A percentile compares a stretch with the other conserved stretches of the same genome.
Evolutionary conservation across 2,888 invertebrate species (phyloP).

Genomic region (Aproaerema taeniolella): DNA sequence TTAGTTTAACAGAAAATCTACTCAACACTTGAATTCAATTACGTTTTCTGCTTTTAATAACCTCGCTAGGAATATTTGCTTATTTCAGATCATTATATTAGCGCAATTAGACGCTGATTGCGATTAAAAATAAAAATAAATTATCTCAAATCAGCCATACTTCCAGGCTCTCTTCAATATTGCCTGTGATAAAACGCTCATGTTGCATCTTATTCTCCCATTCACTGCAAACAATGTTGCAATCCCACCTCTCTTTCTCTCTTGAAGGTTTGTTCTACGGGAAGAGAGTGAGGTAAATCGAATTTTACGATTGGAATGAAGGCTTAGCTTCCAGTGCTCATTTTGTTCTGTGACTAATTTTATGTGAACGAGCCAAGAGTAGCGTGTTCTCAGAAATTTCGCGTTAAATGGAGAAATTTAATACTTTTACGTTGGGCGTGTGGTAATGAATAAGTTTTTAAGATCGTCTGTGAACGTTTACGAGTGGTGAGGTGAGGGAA

Average conservation of each 20-base stretch:
- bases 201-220: conserved; percentile 53
- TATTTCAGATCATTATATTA: no score
- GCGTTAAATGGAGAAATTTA: conserved; percentile 27
- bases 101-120: no score
- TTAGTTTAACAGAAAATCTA: no score
- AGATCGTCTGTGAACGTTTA: conserved; percentile 5
- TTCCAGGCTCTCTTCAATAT: no score
- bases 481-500: no score
- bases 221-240: conserved; percentile 60
- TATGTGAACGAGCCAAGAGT: conserved; percentile 45
- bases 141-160: no score
- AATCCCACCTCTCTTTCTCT: conserved; percentile 32
- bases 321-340: conserved; percentile 64
- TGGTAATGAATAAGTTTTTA: conserved; percentile 26
- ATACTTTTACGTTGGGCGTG: conserved; percentile 25
- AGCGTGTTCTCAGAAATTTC: conserved; percentile 44
- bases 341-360: conserved; percentile 69
- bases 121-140: no score
- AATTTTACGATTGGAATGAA: conserved; percentile 62
- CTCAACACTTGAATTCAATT: no score
- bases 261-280: conserved; percentile 22
- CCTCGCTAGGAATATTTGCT: no score
- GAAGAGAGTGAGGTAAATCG: conserved; percentile 33
- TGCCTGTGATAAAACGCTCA: conserved; percentile 34
- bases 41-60: no score